Conservation (phyloP, 2,888 invertebrate species). For the Creontiades dilutus region DNA sequence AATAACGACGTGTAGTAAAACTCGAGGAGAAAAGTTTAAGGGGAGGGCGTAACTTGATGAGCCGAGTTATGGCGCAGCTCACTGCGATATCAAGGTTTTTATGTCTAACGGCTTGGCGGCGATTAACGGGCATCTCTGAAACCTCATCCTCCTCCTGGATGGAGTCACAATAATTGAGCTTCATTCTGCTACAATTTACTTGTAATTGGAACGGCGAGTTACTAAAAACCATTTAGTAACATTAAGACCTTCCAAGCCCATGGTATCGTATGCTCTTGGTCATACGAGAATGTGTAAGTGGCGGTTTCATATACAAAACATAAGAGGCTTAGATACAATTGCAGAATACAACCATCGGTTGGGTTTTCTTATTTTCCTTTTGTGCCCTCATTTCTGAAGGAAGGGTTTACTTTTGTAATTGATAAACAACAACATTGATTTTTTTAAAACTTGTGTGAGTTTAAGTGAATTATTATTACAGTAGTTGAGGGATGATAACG, state of each 20-base stretch:
- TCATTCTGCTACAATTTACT: background rate
- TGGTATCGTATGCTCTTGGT: no score
- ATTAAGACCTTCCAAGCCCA: no score
- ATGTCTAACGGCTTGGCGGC: background rate
- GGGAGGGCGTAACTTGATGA: slow-evolving; percentile 21
- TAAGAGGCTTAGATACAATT: no score
- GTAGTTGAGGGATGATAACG: no score
- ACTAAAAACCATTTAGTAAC: no score
- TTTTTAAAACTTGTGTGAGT: background rate
- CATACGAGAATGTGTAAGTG: no score
- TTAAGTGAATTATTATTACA: no score
- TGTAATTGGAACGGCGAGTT: background rate
- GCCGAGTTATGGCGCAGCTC: background rate
- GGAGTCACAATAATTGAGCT: background rate
- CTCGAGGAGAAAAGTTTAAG: slow-evolving; percentile 25
- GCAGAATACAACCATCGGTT: no score
- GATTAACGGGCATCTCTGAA: background rate
- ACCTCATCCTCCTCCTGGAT: background rate
- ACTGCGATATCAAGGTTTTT: slow-evolving; percentile 16
- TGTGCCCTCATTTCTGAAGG: no score
- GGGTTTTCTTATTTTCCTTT: no score
- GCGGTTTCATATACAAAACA: no score
- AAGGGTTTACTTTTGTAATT: no score
- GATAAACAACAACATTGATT: background rate
- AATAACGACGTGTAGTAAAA: slow-evolving; percentile 29